Evolutionary conservation across 2,113 vertebrate species (phyloP).

Genomic region (Sarotherodon lohbergeri): DNA sequence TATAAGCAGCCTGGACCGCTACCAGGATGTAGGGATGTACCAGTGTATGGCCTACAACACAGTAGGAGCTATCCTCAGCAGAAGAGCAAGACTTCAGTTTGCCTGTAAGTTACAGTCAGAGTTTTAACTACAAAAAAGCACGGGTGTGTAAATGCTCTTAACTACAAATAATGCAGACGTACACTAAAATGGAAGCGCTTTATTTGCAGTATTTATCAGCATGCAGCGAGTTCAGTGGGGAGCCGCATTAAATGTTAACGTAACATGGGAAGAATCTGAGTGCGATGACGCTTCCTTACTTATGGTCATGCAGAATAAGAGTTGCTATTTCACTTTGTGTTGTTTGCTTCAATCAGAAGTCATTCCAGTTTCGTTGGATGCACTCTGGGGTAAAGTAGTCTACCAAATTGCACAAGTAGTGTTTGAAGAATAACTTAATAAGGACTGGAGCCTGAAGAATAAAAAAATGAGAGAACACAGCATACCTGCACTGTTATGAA

Average conservation of each 20-base stretch:
- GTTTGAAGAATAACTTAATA: neutral
- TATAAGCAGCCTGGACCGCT: slow-evolving; percentile 87
- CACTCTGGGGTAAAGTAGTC: neutral
- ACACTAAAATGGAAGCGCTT: neutral
- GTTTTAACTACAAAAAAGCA: neutral
- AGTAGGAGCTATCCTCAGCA: slow-evolving; percentile 87
- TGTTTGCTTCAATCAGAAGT: neutral
- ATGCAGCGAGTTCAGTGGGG: neutral
- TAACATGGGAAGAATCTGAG: neutral
- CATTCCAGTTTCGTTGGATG: neutral
- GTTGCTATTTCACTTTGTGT: neutral
- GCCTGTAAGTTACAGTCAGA: slow-evolving; percentile 82
- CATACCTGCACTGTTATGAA: neutral
- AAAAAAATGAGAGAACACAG: neutral
- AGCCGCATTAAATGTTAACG: slow-evolving; percentile 17
- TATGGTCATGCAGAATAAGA: neutral
- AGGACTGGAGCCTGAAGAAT: neutral
- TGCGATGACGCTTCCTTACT: neutral
- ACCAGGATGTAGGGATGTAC: slow-evolving; percentile 85
- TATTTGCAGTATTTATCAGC: slow-evolving; percentile 45
- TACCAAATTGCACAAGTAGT: neutral
- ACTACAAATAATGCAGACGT: neutral
- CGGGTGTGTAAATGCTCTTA: neutral
- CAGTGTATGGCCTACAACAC: slow-evolving; percentile 94
- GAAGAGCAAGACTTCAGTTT: slow-evolving; percentile 88